These are phyloP conservation scores for Napeogenes sylphis DNA, from an alignment of 2,888 invertebrate species.

Conservation along the genomic window DNA sequence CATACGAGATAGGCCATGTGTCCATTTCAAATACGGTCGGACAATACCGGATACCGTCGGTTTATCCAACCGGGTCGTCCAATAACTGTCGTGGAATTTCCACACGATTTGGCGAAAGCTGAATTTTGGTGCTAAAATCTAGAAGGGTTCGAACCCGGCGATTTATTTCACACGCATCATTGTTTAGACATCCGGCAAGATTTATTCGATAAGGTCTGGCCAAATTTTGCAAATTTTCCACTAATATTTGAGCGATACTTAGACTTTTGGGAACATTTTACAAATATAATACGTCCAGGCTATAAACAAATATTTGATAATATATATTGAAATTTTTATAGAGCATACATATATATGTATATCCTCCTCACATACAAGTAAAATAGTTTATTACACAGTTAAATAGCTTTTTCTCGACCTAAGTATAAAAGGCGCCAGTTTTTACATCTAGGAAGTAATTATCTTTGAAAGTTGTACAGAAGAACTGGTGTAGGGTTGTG, in stretches of 20 bases:
- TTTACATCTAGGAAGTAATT: slow-evolving; percentile 64
- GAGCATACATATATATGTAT: neutral
- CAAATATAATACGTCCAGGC: no score
- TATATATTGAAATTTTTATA: neutral
- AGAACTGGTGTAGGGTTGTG: slow-evolving; percentile 42
- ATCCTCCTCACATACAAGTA: slow-evolving; percentile 19
- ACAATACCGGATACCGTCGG: slow-evolving; percentile 24
- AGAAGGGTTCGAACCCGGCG: slow-evolving; percentile 18
- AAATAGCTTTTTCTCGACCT: slow-evolving; percentile 37
- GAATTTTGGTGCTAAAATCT: slow-evolving; percentile 30
- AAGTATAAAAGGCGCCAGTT: slow-evolving; percentile 48
- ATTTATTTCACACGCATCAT: slow-evolving; percentile 33
- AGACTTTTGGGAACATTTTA: slow-evolving; percentile 1
- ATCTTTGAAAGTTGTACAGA: slow-evolving; percentile 55
- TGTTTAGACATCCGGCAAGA: slow-evolving; percentile 23
- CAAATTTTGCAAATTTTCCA: slow-evolving; percentile 1
- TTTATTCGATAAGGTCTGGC: neutral
- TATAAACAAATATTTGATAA: no score
- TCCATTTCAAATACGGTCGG: slow-evolving; percentile 22
- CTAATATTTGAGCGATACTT: neutral
- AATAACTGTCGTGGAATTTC: slow-evolving; percentile 36
- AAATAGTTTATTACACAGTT: slow-evolving; percentile 37
- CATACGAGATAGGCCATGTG: neutral
- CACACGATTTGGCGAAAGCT: slow-evolving; percentile 33
- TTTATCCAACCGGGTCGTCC: slow-evolving; percentile 29